Conservation (phyloP, 1,140 invertebrate species). For the Chrysomallon squamiferum region DNA sequence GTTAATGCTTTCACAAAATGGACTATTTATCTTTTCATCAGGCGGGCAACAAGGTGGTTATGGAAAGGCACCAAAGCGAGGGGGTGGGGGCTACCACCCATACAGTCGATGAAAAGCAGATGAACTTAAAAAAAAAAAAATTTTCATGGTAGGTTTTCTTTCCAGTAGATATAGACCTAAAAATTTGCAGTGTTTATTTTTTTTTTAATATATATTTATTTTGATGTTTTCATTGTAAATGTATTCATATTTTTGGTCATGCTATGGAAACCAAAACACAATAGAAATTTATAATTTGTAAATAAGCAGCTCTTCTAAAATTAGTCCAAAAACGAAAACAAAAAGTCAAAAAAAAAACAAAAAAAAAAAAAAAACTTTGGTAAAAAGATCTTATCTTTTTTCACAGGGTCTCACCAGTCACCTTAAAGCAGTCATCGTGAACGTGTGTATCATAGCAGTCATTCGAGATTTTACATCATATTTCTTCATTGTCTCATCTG, state of each 20-base stretch:
- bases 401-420: slow-evolving; percentile 7
- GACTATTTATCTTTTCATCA: slow-evolving; percentile 12
- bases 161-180: not conserved
- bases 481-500: slow-evolving; percentile 1
- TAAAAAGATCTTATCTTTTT: slow-evolving; percentile 1
- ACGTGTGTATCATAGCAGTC: slow-evolving; percentile 8
- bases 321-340: too few species aligned
- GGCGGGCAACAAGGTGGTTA: slow-evolving; percentile 22
- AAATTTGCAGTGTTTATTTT: too few species aligned
- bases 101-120: slow-evolving; percentile 21
- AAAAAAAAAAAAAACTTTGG: too few species aligned
- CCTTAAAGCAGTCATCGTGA: slow-evolving; percentile 4
- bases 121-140: not conserved
- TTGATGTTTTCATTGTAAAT: too few species aligned
- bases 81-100: slow-evolving; percentile 33
- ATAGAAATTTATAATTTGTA: too few species aligned
- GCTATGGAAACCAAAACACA: too few species aligned
- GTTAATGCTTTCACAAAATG: not conserved
- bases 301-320: too few species aligned
- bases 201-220: too few species aligned
- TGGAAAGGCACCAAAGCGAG: slow-evolving; percentile 34
- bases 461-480: slow-evolving; percentile 6
- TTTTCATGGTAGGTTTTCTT: slow-evolving; percentile 5
- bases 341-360: too few species aligned
- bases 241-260: too few species aligned